phyloP scores from a whole-genome alignment of 1,140 invertebrate species.

The Mercenaria mercenaria region DNA sequence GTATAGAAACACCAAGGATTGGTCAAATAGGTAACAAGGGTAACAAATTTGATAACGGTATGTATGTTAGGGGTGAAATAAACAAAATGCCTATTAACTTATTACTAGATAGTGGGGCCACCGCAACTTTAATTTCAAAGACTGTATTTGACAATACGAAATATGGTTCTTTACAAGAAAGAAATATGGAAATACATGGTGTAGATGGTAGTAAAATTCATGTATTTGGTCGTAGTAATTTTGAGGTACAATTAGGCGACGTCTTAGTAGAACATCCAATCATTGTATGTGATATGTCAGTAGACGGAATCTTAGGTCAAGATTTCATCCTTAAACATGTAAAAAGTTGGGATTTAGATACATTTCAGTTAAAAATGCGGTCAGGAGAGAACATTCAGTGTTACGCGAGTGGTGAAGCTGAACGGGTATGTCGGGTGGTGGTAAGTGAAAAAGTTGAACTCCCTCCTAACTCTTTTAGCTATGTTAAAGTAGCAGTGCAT shows the following conservation, averaged over 20 bases:
- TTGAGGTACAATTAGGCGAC: neutral
- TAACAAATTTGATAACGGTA: neutral
- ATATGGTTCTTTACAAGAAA: neutral
- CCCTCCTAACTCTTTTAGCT: neutral
- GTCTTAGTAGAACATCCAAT: neutral
- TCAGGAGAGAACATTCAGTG: neutral
- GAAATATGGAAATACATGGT: neutral
- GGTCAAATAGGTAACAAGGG: neutral
- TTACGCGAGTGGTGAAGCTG: neutral
- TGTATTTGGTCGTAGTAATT: neutral
- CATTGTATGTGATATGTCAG: neutral
- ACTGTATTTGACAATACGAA: neutral
- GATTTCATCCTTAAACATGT: constrained; percentile 5
- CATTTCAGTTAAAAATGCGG: neutral
- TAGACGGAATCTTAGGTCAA: neutral
- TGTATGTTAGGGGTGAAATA: neutral
- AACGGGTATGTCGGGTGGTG: neutral
- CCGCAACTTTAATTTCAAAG: neutral
- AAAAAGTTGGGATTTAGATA: neutral
- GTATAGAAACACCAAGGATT: neutral
- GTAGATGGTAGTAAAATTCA: neutral
- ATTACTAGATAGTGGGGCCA: neutral
- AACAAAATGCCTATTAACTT: neutral
- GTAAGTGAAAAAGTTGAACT: neutral
- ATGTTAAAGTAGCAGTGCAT: neutral